Evolutionary conservation across 2,888 invertebrate species (phyloP), one percentile per base, ranked within the genome.

Genomic region (Galerucella pusilla): DNA sequence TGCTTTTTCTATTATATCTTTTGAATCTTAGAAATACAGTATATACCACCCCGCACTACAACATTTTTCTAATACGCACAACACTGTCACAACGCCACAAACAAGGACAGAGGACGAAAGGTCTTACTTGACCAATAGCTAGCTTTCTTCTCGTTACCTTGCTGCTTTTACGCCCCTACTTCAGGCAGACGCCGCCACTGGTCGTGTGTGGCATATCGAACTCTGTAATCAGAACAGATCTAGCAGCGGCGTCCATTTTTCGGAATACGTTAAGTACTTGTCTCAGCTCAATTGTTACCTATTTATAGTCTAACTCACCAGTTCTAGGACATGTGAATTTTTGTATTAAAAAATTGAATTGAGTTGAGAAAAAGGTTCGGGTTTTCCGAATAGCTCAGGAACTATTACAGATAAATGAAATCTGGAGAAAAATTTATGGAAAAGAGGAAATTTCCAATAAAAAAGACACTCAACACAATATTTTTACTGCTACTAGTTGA

Each of bases 61-160:
- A 78, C 82, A 80, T 82, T 72, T 63, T 71, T 83, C 84, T 85
- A 85, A 85, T 83, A 85, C 84, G 85, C 84, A 86, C 85, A 86
- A 88, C 87, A 88, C 86, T 86, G 87, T 87, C 87, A 88, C 87
- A 87, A 87, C 86, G 87, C 86, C 87, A 88, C 87, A 88, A 46
- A 87, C 87, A 87, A 87, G 87, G 86, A 86, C 84, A 85, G 86
- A 79, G 71, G 72, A 72, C 72, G 59, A 67, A 46, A 49, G 87
- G 87, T 88, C 88, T 88, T 88, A 88, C 87, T 87, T 87, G 87
- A 88, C 88, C 87, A 86, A 88, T 88, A 89, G 90, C 89, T 90
- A 90, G 90, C 90, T 90, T 89, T 89, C 89, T 90, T 90, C 90
- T 90, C 90, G 90, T 90, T 90, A 90, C 90, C 90, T 90, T 90